Base-by-base conservation (phyloP, 2,888 invertebrate genomes). In the Apotomis capreana region DNA sequence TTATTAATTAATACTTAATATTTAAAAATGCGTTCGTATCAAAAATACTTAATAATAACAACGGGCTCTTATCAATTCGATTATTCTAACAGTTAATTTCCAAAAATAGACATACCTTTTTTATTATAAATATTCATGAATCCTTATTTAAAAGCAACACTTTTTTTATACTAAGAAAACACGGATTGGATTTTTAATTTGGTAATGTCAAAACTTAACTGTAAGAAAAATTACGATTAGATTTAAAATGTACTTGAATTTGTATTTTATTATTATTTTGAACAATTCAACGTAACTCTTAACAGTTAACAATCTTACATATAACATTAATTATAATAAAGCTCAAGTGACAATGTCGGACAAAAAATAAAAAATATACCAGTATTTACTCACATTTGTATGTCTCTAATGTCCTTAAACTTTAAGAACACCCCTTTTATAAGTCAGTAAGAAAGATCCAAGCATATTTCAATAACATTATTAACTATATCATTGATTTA, bases 1-100 rank as follows among this genome's bases (percentile, higher is more conserved):
- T 15, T 64, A 13, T 2, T 63, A 13, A 69, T 58, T 58, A 70
- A 51, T 55, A 61, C 57, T 67, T 62, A 46, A 10, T n/a, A 58
- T 13, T 57, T 52, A 69, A 71, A 69, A 71, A 71, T 71, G 71
- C 71, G 57, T 26, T 68, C 57, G 51, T 71, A 71, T 71, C 71
- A 71, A 71, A 71, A 71, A 71, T 68, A 68, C 62, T 69, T 52
- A 58, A 12, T 44, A 59, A 64, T 52, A 13, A 58, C 15, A 12
- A 57, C 49, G 40, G 40, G 6, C 9, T 49, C 8, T 9, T 49
- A 10, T 49, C 44, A 8, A 54, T 44, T 37, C n/a, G 8, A 37
- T 40, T 40, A 51, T 10, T 40, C 10, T 10, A 36, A 58, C 36
- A 49, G 2, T 51, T 62, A 15, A 15, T 55, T 64, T 55, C n/a